Conservation (phyloP, 2,888 invertebrate genomes). For the Microctonus aethiopoides region DNA sequence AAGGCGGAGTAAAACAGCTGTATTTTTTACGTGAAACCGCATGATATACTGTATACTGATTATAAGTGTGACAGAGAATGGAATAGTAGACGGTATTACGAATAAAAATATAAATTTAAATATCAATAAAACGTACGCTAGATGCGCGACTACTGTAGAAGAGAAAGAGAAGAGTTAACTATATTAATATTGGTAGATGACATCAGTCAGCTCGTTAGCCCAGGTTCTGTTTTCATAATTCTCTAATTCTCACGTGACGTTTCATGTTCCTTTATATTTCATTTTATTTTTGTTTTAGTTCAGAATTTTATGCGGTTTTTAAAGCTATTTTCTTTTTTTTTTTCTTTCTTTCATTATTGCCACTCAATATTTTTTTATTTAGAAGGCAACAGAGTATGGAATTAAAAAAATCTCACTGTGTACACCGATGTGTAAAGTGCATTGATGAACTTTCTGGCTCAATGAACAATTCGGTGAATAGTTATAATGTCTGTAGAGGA, state of each 20-base stretch:
- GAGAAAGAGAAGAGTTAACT: not conserved
- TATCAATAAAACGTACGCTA: not conserved
- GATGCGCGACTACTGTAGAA: not conserved
- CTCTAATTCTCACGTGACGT: not conserved
- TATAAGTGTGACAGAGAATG: not conserved
- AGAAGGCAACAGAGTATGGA: not conserved
- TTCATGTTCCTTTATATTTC: not conserved
- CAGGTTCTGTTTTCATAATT: constrained; percentile 31
- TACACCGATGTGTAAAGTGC: not conserved
- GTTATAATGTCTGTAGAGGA: not conserved
- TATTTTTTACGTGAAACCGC: constrained; percentile 29
- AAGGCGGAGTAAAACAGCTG: constrained; percentile 36
- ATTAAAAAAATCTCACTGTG: not conserved
- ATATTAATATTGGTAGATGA: not conserved
- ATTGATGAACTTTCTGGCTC: not conserved
- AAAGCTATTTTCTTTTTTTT: not conserved
- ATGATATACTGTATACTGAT: not conserved
- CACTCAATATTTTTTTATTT: not conserved
- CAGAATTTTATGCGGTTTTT: not conserved
- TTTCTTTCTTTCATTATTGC: too few relatives aligned
- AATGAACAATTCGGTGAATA: not conserved
- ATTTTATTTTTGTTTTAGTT: not conserved
- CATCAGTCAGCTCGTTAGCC: constrained; percentile 33
- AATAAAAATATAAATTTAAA: constrained; percentile 4
- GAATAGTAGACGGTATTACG: not conserved